These are phyloP conservation scores for Philereme transversata DNA, from an alignment of 2,888 invertebrate genomes.

Conservation along the genomic window DNA sequence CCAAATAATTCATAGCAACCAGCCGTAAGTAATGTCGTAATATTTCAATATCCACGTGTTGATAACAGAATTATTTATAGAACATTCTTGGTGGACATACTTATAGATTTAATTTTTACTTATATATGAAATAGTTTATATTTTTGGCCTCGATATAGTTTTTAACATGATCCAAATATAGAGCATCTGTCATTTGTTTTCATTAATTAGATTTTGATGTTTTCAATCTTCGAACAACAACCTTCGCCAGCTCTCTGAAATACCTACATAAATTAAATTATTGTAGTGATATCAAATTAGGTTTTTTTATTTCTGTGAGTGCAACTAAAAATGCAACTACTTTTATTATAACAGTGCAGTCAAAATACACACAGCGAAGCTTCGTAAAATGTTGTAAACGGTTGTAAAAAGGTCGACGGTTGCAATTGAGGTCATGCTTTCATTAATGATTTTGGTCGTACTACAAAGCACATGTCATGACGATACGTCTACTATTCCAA, in stretches of 20 bases:
- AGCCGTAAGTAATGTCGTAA: slow-evolving; percentile 65
- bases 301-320: no score
- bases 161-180: background rate
- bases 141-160: background rate
- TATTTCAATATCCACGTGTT: background rate
- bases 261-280: no score
- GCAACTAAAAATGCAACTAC: no score
- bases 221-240: no score
- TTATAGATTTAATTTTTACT: no score
- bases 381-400: slow-evolving; percentile 2
- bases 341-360: background rate
- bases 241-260: no score
- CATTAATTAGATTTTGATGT: background rate
- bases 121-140: no score
- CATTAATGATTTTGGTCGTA: slow-evolving; percentile 38
- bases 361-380: background rate
- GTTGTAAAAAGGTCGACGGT: slow-evolving; percentile 16
- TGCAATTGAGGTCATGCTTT: slow-evolving; percentile 39
- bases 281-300: no score
- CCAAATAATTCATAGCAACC: slow-evolving; percentile 78
- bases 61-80: no score
- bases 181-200: background rate
- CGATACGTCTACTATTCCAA: slow-evolving; percentile 51
- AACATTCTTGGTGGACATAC: no score
- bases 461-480: slow-evolving; percentile 38